phyloP scores from a whole-genome alignment of 1,140 invertebrate genomes.

The Drosophila parvula region DNA sequence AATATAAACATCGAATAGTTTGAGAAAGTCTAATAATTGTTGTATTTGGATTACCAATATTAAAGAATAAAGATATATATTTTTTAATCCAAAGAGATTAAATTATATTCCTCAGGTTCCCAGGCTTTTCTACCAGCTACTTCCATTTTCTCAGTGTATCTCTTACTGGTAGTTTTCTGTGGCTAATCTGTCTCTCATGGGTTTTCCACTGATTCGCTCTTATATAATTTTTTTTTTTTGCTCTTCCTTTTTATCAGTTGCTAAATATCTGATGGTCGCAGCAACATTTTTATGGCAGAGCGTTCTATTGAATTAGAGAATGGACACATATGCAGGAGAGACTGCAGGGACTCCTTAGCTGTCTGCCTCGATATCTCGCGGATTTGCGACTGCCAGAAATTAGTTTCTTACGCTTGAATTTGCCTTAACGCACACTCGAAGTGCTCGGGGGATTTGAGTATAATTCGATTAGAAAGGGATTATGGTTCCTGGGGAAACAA shows the following conservation, averaged over 20 bases:
- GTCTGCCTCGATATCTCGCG: constrained; percentile 45
- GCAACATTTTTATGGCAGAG: constrained; percentile 75
- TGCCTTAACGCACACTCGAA: constrained; percentile 70
- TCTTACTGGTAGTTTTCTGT: constrained; percentile 17
- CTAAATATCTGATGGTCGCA: constrained; percentile 69
- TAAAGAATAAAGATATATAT: no score
- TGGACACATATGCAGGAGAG: constrained; percentile 72
- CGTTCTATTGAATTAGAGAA: constrained; percentile 69
- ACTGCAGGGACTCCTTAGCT: constrained; percentile 18
- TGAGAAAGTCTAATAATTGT: no score
- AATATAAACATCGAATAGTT: neutral
- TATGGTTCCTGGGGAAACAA: constrained; percentile 47
- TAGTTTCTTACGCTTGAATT: constrained; percentile 82
- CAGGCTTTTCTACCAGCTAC: neutral
- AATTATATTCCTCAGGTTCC: neutral
- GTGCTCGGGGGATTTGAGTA: constrained; percentile 67
- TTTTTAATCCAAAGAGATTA: no score
- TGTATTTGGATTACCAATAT: no score
- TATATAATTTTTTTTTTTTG: constrained; percentile 16
- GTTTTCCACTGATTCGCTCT: constrained; percentile 66
- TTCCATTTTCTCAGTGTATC: constrained; percentile 23
- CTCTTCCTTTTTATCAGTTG: constrained; percentile 73
- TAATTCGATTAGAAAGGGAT: constrained; percentile 82
- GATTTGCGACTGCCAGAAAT: constrained; percentile 65
- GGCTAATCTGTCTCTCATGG: constrained; percentile 75